Conservation (phyloP, 2,888 invertebrate genomes). For the Mesoligia furuncula region DNA sequence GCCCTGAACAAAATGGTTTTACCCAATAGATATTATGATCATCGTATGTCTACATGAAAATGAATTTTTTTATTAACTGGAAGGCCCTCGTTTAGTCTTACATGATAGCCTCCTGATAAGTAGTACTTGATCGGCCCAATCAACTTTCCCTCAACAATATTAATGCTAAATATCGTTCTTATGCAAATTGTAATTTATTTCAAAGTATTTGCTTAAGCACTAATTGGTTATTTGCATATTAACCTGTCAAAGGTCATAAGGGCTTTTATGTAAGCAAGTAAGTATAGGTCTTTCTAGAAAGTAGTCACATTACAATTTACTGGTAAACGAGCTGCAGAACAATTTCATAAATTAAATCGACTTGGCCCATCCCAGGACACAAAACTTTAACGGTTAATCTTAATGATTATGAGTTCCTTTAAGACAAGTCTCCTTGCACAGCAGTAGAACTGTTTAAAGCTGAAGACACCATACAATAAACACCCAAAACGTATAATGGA, state of each 20-base stretch:
- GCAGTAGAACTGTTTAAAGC: background rate
- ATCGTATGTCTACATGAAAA: background rate
- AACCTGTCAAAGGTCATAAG: conserved; percentile 36
- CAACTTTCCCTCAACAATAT: conserved; percentile 46
- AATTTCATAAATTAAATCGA: background rate
- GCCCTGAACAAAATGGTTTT: background rate
- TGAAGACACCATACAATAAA: background rate
- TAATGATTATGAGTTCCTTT: background rate
- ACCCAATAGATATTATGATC: background rate
- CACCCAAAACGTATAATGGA: background rate
- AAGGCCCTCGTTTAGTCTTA: background rate
- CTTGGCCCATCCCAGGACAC: conserved; percentile 2
- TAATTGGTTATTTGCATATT: conserved; percentile 48
- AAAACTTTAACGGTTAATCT: background rate
- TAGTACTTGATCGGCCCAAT: background rate
- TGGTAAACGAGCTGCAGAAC: conserved; percentile 18
- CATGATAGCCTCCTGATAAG: background rate
- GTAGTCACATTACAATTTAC: conserved; percentile 12
- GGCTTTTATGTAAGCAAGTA: conserved; percentile 18
- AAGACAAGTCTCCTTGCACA: background rate
- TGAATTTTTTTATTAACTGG: background rate
- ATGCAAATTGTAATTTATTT: conserved; percentile 31
- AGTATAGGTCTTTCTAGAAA: conserved; percentile 28
- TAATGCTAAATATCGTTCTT: conserved; percentile 33
- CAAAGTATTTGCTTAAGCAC: conserved; percentile 21